Evolutionary conservation across 2,797 vertebrate species (phyloP).

Genomic region (Molossus alvarezi): DNA sequence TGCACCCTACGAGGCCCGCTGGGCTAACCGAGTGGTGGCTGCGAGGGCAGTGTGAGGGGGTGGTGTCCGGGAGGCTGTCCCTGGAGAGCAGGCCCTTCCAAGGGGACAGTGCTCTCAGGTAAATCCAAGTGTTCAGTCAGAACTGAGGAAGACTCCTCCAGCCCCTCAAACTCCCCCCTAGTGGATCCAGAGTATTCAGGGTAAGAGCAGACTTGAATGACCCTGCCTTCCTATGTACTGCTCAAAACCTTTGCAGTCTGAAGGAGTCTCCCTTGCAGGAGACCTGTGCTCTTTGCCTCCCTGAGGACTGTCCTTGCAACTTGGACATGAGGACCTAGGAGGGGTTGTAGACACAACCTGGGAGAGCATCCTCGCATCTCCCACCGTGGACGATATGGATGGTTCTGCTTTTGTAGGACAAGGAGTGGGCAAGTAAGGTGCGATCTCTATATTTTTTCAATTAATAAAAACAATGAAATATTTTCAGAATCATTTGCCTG

Average conservation of each 20-base stretch:
- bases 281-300: background rate
- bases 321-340: background rate
- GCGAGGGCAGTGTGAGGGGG: fast-evolving
- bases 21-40: no score
- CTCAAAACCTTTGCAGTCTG: background rate
- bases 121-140: background rate
- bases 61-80: background rate
- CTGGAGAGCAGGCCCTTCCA: background rate
- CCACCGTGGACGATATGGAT: background rate
- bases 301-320: background rate
- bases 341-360: background rate
- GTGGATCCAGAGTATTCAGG: background rate
- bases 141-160: background rate
- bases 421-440: background rate
- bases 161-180: background rate
- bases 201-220: background rate
- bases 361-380: background rate
- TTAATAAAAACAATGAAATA: constrained; percentile 20
- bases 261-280: background rate
- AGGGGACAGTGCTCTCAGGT: background rate
- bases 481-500: constrained; percentile 55
- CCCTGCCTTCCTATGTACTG: background rate
- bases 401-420: background rate
- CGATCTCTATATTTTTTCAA: constrained; percentile 18
- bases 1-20: no score